Conservation (phyloP, 2,888 invertebrate species). For the Drepana falcataria region DNA sequence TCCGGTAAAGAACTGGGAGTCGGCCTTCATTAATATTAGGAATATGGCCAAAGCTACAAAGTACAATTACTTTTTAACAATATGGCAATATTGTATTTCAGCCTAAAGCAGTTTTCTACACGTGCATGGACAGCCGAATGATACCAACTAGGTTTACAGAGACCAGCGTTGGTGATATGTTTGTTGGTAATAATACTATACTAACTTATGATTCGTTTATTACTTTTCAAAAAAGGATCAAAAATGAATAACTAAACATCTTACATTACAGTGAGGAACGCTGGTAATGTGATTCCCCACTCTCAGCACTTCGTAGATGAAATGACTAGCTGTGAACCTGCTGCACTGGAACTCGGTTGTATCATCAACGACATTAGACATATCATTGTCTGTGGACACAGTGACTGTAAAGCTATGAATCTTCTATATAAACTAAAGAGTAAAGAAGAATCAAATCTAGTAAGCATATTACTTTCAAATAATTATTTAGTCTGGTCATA, state of each 20-base stretch:
- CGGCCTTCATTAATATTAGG: too few relatives aligned
- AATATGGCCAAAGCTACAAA: too few relatives aligned
- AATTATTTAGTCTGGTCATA: neutral
- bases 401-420: slow-evolving; percentile 99
- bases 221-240: neutral
- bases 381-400: slow-evolving; percentile 97
- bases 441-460: slow-evolving; percentile 82
- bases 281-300: slow-evolving; percentile 96
- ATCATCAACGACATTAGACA: slow-evolving; percentile 94
- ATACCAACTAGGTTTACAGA: slow-evolving; percentile 96
- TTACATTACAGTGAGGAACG: slow-evolving; percentile 89
- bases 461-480: slow-evolving; percentile 27
- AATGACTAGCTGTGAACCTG: slow-evolving; percentile 95
- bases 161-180: slow-evolving; percentile 98
- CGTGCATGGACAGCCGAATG: slow-evolving; percentile 99
- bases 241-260: slow-evolving; percentile 4
- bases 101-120: slow-evolving; percentile 98
- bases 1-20: too few relatives aligned
- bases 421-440: slow-evolving; percentile 89
- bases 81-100: slow-evolving; percentile 59
- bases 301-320: slow-evolving; percentile 92
- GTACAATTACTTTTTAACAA: too few relatives aligned
- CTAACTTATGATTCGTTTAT: neutral
- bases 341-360: slow-evolving; percentile 96
- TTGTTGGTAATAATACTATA: slow-evolving; percentile 82